Conservation (phyloP, 2,113 vertebrate species). For the Xenopus laevis region DNA sequence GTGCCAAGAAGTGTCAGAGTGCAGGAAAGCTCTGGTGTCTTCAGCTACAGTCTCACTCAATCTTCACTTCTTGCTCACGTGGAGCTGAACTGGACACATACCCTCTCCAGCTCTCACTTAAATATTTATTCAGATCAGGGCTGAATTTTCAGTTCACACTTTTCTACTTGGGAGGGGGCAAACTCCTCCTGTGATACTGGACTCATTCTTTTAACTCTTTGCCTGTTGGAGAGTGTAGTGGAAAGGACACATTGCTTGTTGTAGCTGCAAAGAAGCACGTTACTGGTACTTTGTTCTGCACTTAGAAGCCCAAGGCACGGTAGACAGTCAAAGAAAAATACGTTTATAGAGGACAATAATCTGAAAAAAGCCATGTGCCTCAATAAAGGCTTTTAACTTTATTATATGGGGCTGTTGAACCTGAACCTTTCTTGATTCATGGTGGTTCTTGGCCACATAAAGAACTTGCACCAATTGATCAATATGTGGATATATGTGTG, state of each 20-base stretch:
- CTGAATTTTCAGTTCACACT: slow-evolving; percentile 59
- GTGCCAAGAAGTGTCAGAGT: not conserved
- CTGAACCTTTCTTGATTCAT: no score
- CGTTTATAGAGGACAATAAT: no score
- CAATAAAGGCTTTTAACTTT: no score
- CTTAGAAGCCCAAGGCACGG: no score
- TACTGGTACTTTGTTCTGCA: not conserved
- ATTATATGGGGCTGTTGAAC: no score
- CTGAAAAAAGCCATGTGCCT: no score
- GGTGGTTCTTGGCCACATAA: no score
- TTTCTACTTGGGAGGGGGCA: slow-evolving; percentile 50
- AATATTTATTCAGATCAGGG: slow-evolving; percentile 58
- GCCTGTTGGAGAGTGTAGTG: not conserved
- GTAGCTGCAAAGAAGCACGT: not conserved
- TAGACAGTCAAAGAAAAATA: no score
- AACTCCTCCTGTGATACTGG: slow-evolving; percentile 25
- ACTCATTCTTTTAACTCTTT: slow-evolving; percentile 2
- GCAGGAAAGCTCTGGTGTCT: not conserved
- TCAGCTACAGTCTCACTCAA: not conserved
- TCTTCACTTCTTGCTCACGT: slow-evolving; percentile 8
- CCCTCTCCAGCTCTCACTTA: slow-evolving; percentile 45
- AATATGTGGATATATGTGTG: no score
- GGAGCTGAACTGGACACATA: slow-evolving; percentile 45
- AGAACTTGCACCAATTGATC: no score
- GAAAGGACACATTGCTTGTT: no score